Percentiles rank a stretch among this genome's conserved stretches.
Evolutionary conservation across 2,888 invertebrate genomes (phyloP).

Genomic region (Heteromyza rotundicornis): DNA sequence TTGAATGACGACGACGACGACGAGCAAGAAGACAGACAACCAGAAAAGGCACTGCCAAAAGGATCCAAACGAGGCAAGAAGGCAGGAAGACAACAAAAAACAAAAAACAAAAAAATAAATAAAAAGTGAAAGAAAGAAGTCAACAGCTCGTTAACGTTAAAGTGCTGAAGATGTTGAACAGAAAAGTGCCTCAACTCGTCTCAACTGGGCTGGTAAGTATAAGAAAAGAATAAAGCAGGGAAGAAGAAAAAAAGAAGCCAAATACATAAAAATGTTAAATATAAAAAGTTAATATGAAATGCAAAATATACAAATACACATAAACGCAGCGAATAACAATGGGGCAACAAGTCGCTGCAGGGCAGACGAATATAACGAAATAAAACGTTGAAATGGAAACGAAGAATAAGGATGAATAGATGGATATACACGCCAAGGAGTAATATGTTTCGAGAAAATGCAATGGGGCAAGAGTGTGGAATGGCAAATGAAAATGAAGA

Average conservation of each 20-base stretch:
- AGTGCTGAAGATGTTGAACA: slow-evolving; percentile 50
- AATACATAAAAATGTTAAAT: no score
- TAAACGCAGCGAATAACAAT: no score
- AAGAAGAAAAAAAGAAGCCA: slow-evolving; percentile 7
- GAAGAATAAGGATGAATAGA: no score
- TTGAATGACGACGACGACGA: slow-evolving; percentile 10
- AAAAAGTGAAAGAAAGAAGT: slow-evolving; percentile 45
- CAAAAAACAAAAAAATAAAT: not conserved
- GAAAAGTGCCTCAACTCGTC: not conserved
- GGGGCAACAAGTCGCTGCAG: slow-evolving; percentile 53
- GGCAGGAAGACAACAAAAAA: not conserved
- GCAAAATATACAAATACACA: slow-evolving; percentile 11
- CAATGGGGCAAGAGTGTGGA: no score
- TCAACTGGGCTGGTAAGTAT: no score
- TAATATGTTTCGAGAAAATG: no score
- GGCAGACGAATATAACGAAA: not conserved
- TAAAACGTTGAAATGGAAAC: slow-evolving; percentile 22
- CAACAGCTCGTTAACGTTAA: slow-evolving; percentile 54
- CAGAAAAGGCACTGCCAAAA: not conserved
- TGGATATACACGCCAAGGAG: no score
- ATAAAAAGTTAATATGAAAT: no score
- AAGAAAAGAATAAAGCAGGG: no score
- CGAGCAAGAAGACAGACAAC: no score
- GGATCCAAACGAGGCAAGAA: not conserved
- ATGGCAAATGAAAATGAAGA: no score